Conservation (phyloP, 1,140 invertebrate species). For the Drosophila serrata region DNA sequence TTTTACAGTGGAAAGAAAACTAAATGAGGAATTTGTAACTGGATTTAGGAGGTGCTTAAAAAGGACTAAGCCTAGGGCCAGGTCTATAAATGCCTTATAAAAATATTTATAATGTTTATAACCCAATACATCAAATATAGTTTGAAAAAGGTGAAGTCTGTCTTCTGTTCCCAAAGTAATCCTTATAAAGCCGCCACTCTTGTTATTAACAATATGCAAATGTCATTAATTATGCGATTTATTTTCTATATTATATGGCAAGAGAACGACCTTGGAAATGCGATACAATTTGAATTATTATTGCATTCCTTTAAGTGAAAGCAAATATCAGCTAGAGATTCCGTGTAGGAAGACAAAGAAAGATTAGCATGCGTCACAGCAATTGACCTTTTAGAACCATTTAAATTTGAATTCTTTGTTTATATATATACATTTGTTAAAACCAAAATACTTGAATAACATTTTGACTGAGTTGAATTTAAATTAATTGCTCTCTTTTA, state of each 20-base stretch:
- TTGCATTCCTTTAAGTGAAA: neutral
- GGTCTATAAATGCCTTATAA: neutral
- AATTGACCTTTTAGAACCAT: neutral
- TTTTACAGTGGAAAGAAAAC: neutral
- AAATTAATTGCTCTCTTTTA: slow-evolving; percentile 7
- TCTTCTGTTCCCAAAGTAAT: no score
- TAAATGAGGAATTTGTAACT: neutral
- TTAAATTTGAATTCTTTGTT: neutral
- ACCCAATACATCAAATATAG: neutral
- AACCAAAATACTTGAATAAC: neutral
- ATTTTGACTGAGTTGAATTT: neutral
- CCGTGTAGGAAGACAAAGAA: neutral
- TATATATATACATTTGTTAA: no score
- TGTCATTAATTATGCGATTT: slow-evolving; percentile 29
- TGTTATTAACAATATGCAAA: slow-evolving; percentile 24
- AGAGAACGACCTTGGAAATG: slow-evolving; percentile 29
- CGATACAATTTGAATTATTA: slow-evolving; percentile 14
- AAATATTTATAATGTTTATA: neutral
- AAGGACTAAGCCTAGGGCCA: neutral
- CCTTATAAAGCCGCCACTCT: neutral
- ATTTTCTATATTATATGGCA: slow-evolving; percentile 3
- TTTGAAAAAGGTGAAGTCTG: no score
- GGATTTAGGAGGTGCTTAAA: neutral
- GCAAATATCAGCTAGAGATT: neutral
- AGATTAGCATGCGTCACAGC: neutral